Conservation (phyloP, 1,140 invertebrate genomes). For the Camponotus vicinus region DNA sequence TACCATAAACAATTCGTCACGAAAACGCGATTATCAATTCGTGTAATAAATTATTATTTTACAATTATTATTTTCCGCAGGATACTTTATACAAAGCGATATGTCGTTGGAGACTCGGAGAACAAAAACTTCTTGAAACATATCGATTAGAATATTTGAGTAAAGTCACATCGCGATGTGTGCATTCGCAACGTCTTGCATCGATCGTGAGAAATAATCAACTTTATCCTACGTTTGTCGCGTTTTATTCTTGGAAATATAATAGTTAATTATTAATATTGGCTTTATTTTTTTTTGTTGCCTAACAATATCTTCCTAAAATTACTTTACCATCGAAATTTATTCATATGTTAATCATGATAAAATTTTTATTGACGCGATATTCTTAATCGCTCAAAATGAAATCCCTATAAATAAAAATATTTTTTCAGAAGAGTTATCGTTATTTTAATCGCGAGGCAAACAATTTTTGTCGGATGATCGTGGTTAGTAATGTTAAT, state of each 20-base stretch:
- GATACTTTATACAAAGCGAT: not conserved
- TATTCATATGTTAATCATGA: not conserved
- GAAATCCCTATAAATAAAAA: not conserved
- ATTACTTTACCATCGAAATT: not conserved
- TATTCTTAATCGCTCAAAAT: not conserved
- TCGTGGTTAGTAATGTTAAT: not conserved
- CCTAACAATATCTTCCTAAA: not conserved
- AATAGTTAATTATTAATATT: slow-evolving; percentile 5
- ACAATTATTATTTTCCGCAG: not conserved
- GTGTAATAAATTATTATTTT: not conserved
- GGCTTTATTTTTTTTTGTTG: not conserved
- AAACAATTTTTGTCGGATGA: not conserved
- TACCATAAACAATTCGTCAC: not conserved
- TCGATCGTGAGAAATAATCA: slow-evolving; percentile 17
- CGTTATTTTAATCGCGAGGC: not conserved
- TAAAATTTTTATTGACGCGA: slow-evolving; percentile 14
- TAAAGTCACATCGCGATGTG: not conserved
- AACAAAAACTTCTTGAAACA: not conserved
- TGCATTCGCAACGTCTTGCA: not conserved
- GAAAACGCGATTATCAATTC: not conserved
- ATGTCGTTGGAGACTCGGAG: not conserved
- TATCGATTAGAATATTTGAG: slow-evolving; percentile 31
- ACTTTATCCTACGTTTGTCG: not conserved
- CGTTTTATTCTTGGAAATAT: not conserved
- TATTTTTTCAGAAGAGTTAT: slow-evolving; percentile 1